Evolutionary conservation across 2,888 invertebrate species (phyloP), one percentile per base, ranked within the genome.

Genomic region (Drosophila heteroneura): DNA sequence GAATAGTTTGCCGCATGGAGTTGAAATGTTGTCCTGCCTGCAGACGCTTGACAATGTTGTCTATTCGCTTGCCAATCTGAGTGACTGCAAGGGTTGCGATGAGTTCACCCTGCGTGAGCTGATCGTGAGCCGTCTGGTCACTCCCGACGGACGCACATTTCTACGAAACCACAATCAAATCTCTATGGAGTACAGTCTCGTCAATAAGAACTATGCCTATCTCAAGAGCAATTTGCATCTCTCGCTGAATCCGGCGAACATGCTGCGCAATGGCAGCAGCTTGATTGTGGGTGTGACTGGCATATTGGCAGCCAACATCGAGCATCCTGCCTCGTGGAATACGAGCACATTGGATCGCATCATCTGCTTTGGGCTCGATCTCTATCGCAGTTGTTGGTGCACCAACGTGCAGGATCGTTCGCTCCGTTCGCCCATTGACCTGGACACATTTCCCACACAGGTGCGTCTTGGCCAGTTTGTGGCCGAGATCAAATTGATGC

Each of bases 271-370:
- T 63, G 86, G 90, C 7, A 91, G 92, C 64, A 85, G 91, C 1
- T 56, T 93, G 2, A 81, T 92, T 6, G 88, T 92, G 5, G 91
- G 85, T 2, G 80, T 92, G 0, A 68, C 78, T 10, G 85, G 90
- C 2, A 80, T 93, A 19, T 57, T 93, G 32, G 90, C 90, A 14
- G 87, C 93, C 2, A 93, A 92, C 71, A 91, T 93, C 9, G 92
- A 92, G 71, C 85, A 91, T 74, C 91, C 93, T 0, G 89, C 92
- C 1, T 89, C 91, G 0, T 93, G 93, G 93, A 89, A 90, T 57
- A 79, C 82, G 26, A 79, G 69, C 47, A 85, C 89, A 35, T 39
- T 92, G 2, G 91, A 93, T 67, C 90, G 88, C 28, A 82, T 93
- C 9, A 77, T 93, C 44, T 88, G 92, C 52, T 88, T 91, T 66